Evolutionary conservation across 2,797 vertebrate genomes (phyloP), one percentile per base, ranked within the genome.

Genomic region (Chloroceryle inda): DNA sequence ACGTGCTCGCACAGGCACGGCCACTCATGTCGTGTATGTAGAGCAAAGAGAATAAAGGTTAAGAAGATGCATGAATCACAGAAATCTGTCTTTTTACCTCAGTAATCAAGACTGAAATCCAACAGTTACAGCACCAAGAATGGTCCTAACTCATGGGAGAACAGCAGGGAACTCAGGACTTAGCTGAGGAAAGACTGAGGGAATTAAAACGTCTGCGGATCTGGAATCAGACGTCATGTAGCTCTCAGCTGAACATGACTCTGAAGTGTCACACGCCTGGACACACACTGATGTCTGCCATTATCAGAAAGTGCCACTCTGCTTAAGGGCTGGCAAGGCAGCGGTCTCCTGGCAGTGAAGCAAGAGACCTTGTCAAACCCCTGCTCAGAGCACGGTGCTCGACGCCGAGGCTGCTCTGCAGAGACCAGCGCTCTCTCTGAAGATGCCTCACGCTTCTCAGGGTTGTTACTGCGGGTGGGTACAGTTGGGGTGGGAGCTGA

Each of bases 21-120:
- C 73, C 61, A 15, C 19, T 37, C 61, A 8, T 10, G 26, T 21
- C 40, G n/a, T 2, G 24, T 2, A 8, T 0, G 16, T 0, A 21
- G 1, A 75, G 74, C n/a, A 56, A 89, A 85, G 0, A 42, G 24
- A 17, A 23, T 10, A 47, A 35, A 75, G 24, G 58, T 74, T 22
- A 59, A 61, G 44, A 52, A 6, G 20, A 38, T 2, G 33, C 29
- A 45, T 4, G 13, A 33, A 63, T 18, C 10, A n/a, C 23, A 40
- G 27, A 21, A 49, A 63, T 78, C 20, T 47, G 16, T 10, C 35
- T 72, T 77, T 80, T 53, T 4, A 20, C 21, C 24, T 80, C 58
- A 50, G 27, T 6, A 66, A 69, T 29, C 5, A 27, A 86, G 50
- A 71, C 6, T 47, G 4, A 85, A 92, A 85, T 20, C 44, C 37